Evolutionary conservation across 2,888 invertebrate species (phyloP), one percentile per base, ranked within the genome.

Genomic region (Stictocephala bisonia): DNA sequence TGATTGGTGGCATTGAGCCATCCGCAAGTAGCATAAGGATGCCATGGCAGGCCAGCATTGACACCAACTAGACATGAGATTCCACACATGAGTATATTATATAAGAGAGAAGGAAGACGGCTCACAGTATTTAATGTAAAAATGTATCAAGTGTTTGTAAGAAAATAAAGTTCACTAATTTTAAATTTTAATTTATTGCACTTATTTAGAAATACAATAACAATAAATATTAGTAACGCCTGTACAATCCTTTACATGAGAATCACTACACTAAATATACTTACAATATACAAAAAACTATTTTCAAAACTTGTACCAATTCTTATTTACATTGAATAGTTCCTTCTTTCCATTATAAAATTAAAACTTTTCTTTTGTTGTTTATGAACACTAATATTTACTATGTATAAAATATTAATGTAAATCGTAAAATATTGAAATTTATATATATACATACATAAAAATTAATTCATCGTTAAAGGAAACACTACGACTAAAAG

Each of bases 161-260:
- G n/a, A n/a, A n/a, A n/a, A n/a, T n/a, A n/a, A n/a, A n/a, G n/a
- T n/a, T n/a, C n/a, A n/a, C n/a, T 3, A 40, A 18, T 4, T 27
- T 60, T 40, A 7, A 60, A 22, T 60, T 40, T 64, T 24, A 41
- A 44, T 64, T 64, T 64, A 64, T 64, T 64, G 64, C 64, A 64
- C 64, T 64, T 64, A 64, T n/a, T 18, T 58, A 64, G 26, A n/a
- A n/a, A n/a, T n/a, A n/a, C n/a, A n/a, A 56, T 64, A 64, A 64
- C 64, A 64, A 44, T 64, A 41, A 64, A 64, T 64, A 64, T 64
- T 44, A 64, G 44, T 44, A 64, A 44, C 44, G 27, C 22, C 41
- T 64, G 15, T 64, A 64, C 64, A 64, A 44, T 64, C 64, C 60
- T 40, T 40, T 64, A 64, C 44, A 64, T n/a, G 3, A 41, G 3